These are phyloP conservation scores for Coryphaenoides rupestris DNA, from an alignment of 2,113 vertebrate genomes.

Conservation along the genomic window DNA sequence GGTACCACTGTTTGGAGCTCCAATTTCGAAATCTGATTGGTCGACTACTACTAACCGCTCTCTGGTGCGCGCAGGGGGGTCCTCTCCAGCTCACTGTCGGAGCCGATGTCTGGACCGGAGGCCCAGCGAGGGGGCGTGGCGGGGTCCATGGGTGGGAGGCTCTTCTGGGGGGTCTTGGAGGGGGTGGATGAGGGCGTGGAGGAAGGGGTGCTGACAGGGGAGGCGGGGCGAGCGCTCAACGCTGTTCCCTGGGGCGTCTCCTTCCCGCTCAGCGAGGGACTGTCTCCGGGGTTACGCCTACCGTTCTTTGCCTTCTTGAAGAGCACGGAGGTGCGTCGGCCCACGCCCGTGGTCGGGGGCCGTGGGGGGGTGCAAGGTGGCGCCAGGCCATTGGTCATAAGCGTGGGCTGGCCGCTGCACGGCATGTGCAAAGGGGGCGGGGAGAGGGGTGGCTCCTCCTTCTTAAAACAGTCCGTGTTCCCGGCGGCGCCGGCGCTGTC, in stretches of 20 bases:
- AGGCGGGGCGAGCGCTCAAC: conserved; percentile 37
- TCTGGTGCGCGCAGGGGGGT: conserved; percentile 69
- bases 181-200: conserved; percentile 50
- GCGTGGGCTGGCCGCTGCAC: conserved; percentile 27
- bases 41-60: conserved; percentile 68
- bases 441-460: conserved; percentile 46
- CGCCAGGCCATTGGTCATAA: conserved; percentile 71
- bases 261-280: conserved; percentile 75
- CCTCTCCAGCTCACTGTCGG: conserved; percentile 75
- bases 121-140: conserved; percentile 33
- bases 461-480: conserved; percentile 55
- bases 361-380: conserved; percentile 39
- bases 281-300: conserved; percentile 78
- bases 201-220: conserved; percentile 43
- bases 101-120: conserved; percentile 57
- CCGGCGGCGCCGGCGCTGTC: conserved; percentile 62
- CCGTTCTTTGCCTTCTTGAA: conserved; percentile 94
- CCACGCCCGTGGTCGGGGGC: conserved; percentile 72
- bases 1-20: no score
- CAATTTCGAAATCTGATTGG: not conserved
- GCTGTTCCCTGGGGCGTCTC: conserved; percentile 64
- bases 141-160: conserved; percentile 42
- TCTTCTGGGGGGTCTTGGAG: conserved; percentile 55
- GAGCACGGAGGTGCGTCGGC: conserved; percentile 86
- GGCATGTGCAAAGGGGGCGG: conserved; percentile 52